Evolutionary conservation across 2,113 vertebrate genomes (phyloP).

Genomic region (Lagopus muta): DNA sequence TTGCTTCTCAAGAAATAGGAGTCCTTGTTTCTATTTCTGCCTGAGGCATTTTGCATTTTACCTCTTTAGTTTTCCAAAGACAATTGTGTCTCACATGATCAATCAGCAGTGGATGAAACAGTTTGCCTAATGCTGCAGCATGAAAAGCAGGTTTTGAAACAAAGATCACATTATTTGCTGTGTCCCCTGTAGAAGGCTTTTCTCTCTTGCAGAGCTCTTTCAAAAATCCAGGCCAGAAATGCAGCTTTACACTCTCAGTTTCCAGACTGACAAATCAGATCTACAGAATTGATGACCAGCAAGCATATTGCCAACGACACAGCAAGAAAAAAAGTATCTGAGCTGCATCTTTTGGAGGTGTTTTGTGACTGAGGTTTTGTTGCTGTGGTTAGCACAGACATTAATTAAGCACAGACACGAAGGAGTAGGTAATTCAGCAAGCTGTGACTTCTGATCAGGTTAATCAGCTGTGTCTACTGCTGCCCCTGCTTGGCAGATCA

Average conservation of each 20-base stretch:
- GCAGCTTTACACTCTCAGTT: not conserved
- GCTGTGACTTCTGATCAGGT: not conserved
- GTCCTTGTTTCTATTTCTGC: constrained; percentile 36
- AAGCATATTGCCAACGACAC: not conserved
- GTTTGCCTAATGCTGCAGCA: not conserved
- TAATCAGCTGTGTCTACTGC: not conserved
- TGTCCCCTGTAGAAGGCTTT: constrained; percentile 10
- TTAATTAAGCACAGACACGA: not conserved
- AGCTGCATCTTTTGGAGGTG: not conserved
- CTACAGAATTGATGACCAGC: not conserved
- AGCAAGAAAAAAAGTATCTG: not conserved
- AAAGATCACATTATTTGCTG: not conserved
- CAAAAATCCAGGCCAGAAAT: constrained; percentile 5
- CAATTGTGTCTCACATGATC: constrained; percentile 43
- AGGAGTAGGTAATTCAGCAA: not conserved
- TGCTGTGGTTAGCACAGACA: constrained; percentile 6
- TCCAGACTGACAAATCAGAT: not conserved
- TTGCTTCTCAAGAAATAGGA: constrained; percentile 52
- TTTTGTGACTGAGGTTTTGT: not conserved
- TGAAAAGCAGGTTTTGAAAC: constrained; percentile 41
- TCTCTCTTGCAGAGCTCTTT: not conserved
- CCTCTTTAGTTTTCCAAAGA: constrained; percentile 47
- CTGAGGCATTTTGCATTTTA: constrained; percentile 52
- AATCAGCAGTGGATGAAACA: constrained; percentile 55
- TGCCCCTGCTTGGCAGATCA: not conserved